These are phyloP conservation scores for Pediacus dermestoides DNA, from an alignment of 2,888 invertebrate species.

Conservation along the genomic window DNA sequence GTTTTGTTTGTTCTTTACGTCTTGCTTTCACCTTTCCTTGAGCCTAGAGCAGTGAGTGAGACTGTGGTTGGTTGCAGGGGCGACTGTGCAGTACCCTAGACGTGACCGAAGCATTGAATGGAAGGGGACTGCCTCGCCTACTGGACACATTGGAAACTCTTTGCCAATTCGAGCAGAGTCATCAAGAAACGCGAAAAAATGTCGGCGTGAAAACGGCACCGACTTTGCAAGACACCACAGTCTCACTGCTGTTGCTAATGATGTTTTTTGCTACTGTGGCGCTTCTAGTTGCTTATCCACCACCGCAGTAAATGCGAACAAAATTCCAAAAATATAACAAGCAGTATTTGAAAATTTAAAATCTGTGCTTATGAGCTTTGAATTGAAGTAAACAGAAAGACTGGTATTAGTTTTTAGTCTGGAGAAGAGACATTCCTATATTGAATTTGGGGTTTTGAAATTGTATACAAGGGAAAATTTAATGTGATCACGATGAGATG, in stretches of 20 bases:
- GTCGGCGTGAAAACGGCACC: slow-evolving; percentile 14
- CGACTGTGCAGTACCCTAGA: slow-evolving; percentile 57
- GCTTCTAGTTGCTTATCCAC: slow-evolving; percentile 51
- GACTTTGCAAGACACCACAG: slow-evolving; percentile 50
- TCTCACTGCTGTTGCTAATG: slow-evolving; percentile 51
- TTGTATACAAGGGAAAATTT: too few species aligned
- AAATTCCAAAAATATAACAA: too few species aligned
- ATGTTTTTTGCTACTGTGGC: slow-evolving; percentile 51
- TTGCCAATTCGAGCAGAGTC: slow-evolving; percentile 32
- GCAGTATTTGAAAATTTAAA: too few species aligned
- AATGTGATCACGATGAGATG: too few species aligned
- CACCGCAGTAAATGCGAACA: slow-evolving; percentile 49
- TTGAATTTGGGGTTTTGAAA: too few species aligned
- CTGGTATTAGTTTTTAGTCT: too few species aligned
- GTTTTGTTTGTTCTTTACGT: too few species aligned
- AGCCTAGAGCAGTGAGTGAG: slow-evolving; percentile 47
- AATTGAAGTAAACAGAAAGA: too few species aligned
- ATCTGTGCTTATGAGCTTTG: too few species aligned
- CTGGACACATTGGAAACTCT: slow-evolving; percentile 45
- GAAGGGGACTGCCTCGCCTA: slow-evolving; percentile 46
- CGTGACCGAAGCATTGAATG: slow-evolving; percentile 51
- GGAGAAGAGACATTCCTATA: too few species aligned
- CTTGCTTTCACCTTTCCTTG: too few species aligned
- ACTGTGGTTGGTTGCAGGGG: slow-evolving; percentile 58
- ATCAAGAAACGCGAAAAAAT: background rate